Evolutionary conservation across 2,888 invertebrate species (phyloP).

Genomic region (Xanthostigma xanthostigma): DNA sequence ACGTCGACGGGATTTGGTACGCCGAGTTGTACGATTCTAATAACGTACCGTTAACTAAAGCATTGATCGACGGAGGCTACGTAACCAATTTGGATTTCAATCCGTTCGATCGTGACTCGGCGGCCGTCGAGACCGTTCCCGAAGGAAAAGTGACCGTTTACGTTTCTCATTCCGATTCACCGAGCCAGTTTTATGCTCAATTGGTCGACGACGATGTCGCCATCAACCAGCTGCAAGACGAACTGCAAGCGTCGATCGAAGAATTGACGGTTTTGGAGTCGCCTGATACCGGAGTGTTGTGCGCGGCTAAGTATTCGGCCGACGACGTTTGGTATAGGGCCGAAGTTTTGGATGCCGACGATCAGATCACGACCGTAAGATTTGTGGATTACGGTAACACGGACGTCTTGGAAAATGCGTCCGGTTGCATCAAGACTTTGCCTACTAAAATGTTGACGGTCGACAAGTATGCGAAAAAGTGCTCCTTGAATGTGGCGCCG

Average conservation of each 20-base stretch:
- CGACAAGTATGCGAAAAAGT: constrained; percentile 42
- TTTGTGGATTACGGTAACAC: constrained; percentile 71
- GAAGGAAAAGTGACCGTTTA: constrained; percentile 25
- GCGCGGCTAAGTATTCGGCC: constrained; percentile 64
- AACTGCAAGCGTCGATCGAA: constrained; percentile 41
- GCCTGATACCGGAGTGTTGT: constrained; percentile 44
- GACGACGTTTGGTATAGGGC: constrained; percentile 90
- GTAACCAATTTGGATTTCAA: constrained; percentile 6
- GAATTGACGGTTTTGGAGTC: constrained; percentile 37
- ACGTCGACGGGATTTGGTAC: constrained; percentile 36
- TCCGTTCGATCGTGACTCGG: constrained; percentile 8
- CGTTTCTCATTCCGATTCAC: constrained; percentile 59
- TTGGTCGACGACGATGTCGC: constrained; percentile 37
- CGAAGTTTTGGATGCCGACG: constrained; percentile 63
- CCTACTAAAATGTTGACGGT: constrained; percentile 39
- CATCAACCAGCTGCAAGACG: constrained; percentile 44
- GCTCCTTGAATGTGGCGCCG: constrained; percentile 52
- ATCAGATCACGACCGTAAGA: constrained; percentile 59
- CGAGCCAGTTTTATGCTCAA: constrained; percentile 63
- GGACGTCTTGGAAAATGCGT: constrained; percentile 50
- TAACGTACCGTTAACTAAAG: constrained; percentile 35
- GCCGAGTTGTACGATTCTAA: constrained; percentile 32
- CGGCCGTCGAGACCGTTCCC: constrained; percentile 17
- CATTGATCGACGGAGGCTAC: constrained; percentile 29
- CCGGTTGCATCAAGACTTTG: constrained; percentile 42